phyloP scores from a whole-genome alignment of 2,113 vertebrate genomes.

The Petroica traversi region DNA sequence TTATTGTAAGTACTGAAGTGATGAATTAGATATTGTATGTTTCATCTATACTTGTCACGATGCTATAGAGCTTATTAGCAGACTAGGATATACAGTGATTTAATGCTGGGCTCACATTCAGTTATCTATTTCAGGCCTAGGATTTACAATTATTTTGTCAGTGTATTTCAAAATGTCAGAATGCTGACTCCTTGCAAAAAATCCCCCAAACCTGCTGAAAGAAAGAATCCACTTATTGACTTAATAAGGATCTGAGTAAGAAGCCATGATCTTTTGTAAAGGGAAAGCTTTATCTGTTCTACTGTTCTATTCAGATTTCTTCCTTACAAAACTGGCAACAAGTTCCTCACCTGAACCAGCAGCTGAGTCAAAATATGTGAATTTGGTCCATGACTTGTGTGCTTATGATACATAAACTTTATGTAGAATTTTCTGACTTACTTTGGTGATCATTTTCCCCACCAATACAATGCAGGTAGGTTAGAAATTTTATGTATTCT shows the following conservation, averaged over 20 bases:
- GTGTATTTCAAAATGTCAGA: not conserved
- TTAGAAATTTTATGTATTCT: not conserved
- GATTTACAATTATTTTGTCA: constrained; percentile 34
- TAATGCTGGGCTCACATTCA: not conserved
- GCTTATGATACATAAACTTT: not conserved
- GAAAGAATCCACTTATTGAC: not conserved
- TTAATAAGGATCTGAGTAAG: not conserved
- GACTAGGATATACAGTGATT: constrained; percentile 2
- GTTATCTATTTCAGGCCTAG: constrained; percentile 4
- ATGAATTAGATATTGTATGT: constrained; percentile 33
- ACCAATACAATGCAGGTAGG: not conserved
- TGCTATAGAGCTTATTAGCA: constrained; percentile 26
- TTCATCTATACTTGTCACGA: constrained; percentile 46
- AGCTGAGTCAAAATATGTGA: not conserved
- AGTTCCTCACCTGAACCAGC: not conserved
- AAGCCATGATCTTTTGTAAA: not conserved
- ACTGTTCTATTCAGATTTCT: not conserved
- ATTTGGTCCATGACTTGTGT: not conserved
- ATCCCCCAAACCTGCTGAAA: fast-evolving
- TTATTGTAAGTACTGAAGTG: constrained; percentile 13
- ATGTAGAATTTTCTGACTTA: not conserved
- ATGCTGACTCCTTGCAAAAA: not conserved
- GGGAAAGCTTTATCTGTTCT: not conserved
- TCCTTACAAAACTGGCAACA: not conserved
- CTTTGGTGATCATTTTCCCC: not conserved